Conservation (phyloP, 2,797 vertebrate species). For the Muraenolepis orangiensis region DNA sequence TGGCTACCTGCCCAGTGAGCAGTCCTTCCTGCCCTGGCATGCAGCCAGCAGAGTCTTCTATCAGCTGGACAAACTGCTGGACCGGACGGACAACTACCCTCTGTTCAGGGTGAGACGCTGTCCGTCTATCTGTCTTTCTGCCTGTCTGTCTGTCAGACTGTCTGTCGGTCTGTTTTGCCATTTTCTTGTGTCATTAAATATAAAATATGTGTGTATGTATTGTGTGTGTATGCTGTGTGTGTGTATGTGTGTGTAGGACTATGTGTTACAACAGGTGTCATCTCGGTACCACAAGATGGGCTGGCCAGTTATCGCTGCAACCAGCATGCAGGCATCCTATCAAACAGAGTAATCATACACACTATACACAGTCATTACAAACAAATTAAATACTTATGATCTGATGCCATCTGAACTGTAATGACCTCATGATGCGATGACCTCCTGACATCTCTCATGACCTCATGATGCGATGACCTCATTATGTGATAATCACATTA, state of each 20-base stretch:
- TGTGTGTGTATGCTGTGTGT: conserved; percentile 5
- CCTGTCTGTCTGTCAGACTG: not conserved
- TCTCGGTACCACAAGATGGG: conserved; percentile 91
- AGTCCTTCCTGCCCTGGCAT: conserved; percentile 96
- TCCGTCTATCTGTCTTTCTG: conserved; percentile 22
- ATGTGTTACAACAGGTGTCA: conserved; percentile 92
- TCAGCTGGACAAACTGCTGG: conserved; percentile 95
- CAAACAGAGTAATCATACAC: conserved; percentile 82
- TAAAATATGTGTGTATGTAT: not conserved
- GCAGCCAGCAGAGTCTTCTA: conserved; percentile 92
- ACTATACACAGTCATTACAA: no score
- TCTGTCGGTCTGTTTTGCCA: not conserved
- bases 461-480: no score
- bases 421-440: no score
- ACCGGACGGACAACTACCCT: conserved; percentile 92
- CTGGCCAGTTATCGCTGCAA: conserved; percentile 85
- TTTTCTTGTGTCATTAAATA: not conserved
- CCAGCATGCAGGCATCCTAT: conserved; percentile 84
- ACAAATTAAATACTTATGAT: no score
- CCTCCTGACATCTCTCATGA: no score
- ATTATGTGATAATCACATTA: no score
- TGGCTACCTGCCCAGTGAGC: conserved; percentile 89
- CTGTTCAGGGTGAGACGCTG: conserved; percentile 86
- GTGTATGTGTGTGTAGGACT: conserved; percentile 77
- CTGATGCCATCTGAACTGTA: no score